Evolutionary conservation across 2,113 vertebrate genomes (phyloP).

Genomic region (Grus americana): DNA sequence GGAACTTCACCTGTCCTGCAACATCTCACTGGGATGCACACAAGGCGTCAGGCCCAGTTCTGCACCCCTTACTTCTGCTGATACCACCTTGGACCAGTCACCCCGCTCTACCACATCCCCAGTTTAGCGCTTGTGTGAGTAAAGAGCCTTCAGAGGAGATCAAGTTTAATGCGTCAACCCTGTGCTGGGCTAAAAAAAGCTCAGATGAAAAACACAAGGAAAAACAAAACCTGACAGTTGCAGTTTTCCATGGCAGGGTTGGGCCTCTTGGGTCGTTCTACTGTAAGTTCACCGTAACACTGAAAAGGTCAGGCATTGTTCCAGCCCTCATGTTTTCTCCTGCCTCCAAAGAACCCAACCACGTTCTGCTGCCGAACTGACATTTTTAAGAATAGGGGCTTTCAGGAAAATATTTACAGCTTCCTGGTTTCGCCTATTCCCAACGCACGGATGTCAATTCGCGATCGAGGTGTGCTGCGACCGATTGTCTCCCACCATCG

Average conservation of each 20-base stretch:
- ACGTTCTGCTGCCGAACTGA: neutral
- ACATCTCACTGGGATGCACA: neutral
- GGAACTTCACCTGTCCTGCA: neutral
- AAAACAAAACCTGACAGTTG: conserved; percentile 50
- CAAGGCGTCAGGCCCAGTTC: neutral
- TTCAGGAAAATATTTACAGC: conserved; percentile 48
- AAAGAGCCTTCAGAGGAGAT: neutral
- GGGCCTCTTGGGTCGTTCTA: conserved; percentile 62
- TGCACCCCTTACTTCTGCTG: neutral
- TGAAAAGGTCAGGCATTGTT: conserved; percentile 67
- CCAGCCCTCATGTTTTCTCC: neutral
- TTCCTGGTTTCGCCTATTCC: conserved; percentile 18
- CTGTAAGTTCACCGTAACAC: conserved; percentile 15
- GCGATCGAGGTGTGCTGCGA: neutral
- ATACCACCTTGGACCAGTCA: accelerated
- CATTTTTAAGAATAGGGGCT: conserved; percentile 34
- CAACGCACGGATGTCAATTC: accelerated
- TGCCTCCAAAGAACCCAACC: conserved; percentile 16
- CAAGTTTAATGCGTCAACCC: neutral
- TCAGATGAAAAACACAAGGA: neutral
- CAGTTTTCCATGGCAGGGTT: conserved; percentile 7
- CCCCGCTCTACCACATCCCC: neutral
- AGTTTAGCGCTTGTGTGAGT: neutral
- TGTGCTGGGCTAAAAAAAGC: conserved; percentile 1
- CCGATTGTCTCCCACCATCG: neutral